phyloP scores from a whole-genome alignment of 2,113 vertebrate species.

The Arenaria interpres region DNA sequence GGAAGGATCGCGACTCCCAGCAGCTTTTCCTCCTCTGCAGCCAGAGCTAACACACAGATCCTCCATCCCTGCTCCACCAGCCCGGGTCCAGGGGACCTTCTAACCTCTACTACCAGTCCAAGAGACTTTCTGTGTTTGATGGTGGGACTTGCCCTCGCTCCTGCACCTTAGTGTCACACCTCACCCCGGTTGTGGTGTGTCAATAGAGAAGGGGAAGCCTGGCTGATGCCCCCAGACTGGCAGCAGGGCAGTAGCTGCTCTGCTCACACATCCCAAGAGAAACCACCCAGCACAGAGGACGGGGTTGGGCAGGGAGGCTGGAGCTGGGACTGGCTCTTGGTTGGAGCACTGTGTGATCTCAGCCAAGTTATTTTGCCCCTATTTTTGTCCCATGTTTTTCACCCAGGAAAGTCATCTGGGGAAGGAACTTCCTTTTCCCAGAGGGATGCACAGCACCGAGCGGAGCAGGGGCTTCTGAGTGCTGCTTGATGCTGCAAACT shows the following conservation, averaged over 20 bases:
- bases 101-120: background rate
- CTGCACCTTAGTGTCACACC: background rate
- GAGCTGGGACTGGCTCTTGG: background rate
- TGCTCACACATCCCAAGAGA: background rate
- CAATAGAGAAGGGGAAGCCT: background rate
- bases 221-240: rapidly evolving
- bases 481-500: background rate
- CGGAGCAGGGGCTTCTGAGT: background rate
- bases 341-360: background rate
- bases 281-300: background rate
- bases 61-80: background rate
- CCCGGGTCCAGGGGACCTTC: background rate
- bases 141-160: background rate
- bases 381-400: background rate
- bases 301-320: background rate
- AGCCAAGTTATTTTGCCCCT: background rate
- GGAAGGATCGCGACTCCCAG: background rate
- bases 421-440: conserved; percentile 10
- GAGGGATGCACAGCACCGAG: background rate
- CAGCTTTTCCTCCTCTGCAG: background rate
- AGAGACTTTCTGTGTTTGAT: background rate
- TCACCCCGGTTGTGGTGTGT: rapidly evolving
- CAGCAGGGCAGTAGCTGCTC: background rate
- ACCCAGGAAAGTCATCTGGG: background rate
- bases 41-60: background rate